Conservation (phyloP, 2,888 invertebrate genomes). For the Drosophila imparisetae region DNA sequence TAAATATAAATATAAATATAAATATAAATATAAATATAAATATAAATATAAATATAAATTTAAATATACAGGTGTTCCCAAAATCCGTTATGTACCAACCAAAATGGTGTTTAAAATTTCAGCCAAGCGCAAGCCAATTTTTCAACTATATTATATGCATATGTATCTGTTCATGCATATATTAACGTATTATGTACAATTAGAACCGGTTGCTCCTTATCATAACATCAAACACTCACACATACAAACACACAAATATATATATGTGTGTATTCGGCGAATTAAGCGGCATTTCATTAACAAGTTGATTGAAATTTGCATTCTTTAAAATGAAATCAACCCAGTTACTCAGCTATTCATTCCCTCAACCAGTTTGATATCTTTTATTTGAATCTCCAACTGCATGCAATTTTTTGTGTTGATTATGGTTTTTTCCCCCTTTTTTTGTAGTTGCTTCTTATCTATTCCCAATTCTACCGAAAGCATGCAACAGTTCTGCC, state of each 20-base stretch:
- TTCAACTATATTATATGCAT: background rate
- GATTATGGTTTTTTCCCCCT: background rate
- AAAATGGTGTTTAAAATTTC: background rate
- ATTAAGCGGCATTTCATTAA: slow-evolving; percentile 37
- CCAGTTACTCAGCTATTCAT: slow-evolving; percentile 17
- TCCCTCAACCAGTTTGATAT: slow-evolving; percentile 60
- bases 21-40: too few relatives aligned
- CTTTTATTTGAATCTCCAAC: slow-evolving; percentile 36
- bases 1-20: too few relatives aligned
- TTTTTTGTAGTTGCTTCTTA: background rate
- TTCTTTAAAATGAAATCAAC: slow-evolving; percentile 30
- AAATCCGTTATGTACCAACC: background rate
- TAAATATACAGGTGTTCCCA: background rate
- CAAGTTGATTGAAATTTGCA: slow-evolving; percentile 65
- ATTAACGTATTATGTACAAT: slow-evolving; percentile 1
- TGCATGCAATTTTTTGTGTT: slow-evolving; percentile 11
- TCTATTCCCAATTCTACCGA: slow-evolving; percentile 16
- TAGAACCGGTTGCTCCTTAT: slow-evolving; percentile 44
- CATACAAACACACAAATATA: background rate
- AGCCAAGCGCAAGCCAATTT: background rate
- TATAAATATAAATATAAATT: too few relatives aligned
- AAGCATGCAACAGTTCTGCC: slow-evolving; percentile 63
- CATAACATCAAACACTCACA: slow-evolving; percentile 16
- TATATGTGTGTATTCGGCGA: background rate
- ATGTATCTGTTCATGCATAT: background rate